phyloP scores from a whole-genome alignment of 2,113 vertebrate species.

The Poeciliopsis turrubarensis region DNA sequence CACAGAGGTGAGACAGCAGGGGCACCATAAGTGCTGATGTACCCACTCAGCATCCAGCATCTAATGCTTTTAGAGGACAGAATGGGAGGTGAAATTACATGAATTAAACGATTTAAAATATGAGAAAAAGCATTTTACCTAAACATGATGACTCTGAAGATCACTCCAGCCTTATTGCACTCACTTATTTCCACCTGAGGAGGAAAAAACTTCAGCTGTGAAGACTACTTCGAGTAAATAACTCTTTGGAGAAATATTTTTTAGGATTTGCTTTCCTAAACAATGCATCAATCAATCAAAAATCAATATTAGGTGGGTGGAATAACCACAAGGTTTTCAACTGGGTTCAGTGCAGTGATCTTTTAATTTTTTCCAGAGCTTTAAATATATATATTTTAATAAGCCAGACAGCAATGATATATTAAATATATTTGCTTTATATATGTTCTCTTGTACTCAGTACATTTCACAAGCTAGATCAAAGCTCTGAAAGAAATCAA shows the following conservation, averaged over 20 bases:
- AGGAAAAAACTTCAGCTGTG: not conserved
- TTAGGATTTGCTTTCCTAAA: too few species aligned
- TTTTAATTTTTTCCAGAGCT: too few species aligned
- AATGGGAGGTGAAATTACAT: conserved; percentile 51
- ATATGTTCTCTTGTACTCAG: not conserved
- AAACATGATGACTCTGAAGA: conserved; percentile 28
- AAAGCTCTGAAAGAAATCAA: not conserved
- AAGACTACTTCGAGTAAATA: not conserved
- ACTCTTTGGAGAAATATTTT: not conserved
- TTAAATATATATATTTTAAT: too few species aligned
- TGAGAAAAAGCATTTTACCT: conserved; percentile 51
- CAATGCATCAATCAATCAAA: too few species aligned
- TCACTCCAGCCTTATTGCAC: conserved; percentile 6
- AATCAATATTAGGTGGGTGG: too few species aligned
- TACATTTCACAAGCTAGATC: not conserved
- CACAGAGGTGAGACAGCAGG: conserved; percentile 64
- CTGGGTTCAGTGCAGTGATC: too few species aligned
- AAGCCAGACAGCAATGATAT: too few species aligned
- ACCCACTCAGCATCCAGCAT: conserved; percentile 54
- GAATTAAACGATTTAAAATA: conserved; percentile 56
- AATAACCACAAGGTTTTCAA: too few species aligned
- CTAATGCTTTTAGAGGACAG: conserved; percentile 47
- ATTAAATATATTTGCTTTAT: too few species aligned
- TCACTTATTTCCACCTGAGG: not conserved
- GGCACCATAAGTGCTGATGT: conserved; percentile 67